Evolutionary conservation across 2,888 invertebrate species (phyloP).

Genomic region (Cephus runcator): DNA sequence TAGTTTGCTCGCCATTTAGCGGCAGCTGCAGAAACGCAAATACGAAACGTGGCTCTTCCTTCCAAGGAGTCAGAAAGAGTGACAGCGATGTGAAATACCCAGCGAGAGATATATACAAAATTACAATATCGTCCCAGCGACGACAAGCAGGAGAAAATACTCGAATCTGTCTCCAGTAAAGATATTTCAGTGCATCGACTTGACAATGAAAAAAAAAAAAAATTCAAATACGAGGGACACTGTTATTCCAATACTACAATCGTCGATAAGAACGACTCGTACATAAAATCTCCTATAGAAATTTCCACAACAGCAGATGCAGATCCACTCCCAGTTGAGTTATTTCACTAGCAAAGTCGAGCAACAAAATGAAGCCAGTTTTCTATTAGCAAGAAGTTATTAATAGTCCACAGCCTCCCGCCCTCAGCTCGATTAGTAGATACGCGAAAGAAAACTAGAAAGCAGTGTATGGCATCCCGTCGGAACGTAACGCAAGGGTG

Average conservation of each 20-base stretch:
- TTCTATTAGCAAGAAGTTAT: not conserved
- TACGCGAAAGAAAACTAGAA: not conserved
- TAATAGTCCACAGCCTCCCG: not conserved
- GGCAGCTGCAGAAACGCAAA: not conserved
- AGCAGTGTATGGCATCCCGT: not conserved
- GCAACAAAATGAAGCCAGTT: not conserved
- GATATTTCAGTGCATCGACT: not conserved
- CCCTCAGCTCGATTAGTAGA: too few species aligned
- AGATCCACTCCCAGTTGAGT: not conserved
- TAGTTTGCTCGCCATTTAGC: not conserved
- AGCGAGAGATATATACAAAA: not conserved
- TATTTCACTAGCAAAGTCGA: not conserved
- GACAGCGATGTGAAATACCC: too few species aligned
- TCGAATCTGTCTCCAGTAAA: not conserved
- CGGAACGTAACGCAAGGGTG: not conserved
- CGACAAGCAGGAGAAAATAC: not conserved
- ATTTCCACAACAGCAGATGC: not conserved
- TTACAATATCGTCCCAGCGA: not conserved
- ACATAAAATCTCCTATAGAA: not conserved
- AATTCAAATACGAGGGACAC: not conserved
- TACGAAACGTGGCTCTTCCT: too few species aligned
- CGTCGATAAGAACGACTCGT: not conserved
- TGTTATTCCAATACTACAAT: not conserved
- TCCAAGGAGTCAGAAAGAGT: too few species aligned
- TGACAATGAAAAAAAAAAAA: not conserved